These are phyloP conservation scores for Nephrotoma appendiculata DNA, from an alignment of 2,888 invertebrate species.

Conservation along the genomic window DNA sequence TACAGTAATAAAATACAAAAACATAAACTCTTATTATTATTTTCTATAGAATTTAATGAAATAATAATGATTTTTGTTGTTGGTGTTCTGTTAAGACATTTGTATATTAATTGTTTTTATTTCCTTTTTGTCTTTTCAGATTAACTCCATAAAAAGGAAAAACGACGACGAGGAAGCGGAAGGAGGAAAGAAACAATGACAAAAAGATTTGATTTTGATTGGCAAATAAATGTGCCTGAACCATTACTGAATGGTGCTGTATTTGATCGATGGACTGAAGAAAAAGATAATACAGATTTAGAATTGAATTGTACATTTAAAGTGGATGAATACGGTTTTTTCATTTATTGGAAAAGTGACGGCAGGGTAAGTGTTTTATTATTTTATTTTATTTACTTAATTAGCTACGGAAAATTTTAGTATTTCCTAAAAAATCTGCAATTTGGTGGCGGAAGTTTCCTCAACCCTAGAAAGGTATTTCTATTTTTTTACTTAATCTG, in stretches of 20 bases:
- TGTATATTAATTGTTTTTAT: neutral
- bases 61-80: neutral
- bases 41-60: neutral
- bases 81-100: neutral
- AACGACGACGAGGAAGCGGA: neutral
- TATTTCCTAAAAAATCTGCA: no score
- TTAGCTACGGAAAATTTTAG: no score
- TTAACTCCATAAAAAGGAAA: neutral
- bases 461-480: no score
- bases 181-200: conserved; percentile 50
- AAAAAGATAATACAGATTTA: conserved; percentile 80
- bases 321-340: conserved; percentile 95
- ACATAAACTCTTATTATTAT: neutral
- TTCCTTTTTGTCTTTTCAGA: neutral
- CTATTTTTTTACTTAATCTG: no score
- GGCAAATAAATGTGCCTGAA: conserved; percentile 91
- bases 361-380: conserved; percentile 48
- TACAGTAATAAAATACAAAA: neutral
- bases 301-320: conserved; percentile 82
- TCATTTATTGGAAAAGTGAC: conserved; percentile 97
- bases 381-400: neutral
- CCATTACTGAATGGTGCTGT: conserved; percentile 61
- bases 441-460: no score
- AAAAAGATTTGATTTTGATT: conserved; percentile 97
- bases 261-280: conserved; percentile 98